Percentiles rank a stretch among this genome's conserved stretches.
Conservation (phyloP, 2,888 invertebrate species). For the Drosophila rellima region DNA sequence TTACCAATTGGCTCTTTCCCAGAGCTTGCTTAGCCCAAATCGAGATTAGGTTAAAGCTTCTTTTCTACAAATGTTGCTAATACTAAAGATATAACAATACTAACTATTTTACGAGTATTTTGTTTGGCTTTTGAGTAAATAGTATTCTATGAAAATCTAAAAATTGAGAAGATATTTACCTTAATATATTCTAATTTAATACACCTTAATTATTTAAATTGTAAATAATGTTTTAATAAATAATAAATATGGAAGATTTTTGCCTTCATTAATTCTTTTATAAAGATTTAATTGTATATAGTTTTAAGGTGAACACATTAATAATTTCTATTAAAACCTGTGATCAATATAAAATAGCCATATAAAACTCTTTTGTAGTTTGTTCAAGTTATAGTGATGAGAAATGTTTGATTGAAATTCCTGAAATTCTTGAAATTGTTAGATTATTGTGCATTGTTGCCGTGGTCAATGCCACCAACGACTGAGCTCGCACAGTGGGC, state of each 20-base stretch:
- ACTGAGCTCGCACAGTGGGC: background rate
- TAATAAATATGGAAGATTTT: no score
- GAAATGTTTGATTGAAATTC: background rate
- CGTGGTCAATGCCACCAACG: conserved; percentile 4
- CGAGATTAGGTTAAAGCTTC: no score
- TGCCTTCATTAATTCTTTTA: no score
- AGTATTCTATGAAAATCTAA: no score
- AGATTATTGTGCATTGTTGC: background rate
- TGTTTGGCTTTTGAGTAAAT: no score
- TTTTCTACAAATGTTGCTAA: background rate
- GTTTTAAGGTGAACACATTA: background rate
- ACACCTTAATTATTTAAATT: no score
- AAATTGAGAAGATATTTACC: no score
- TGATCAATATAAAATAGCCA: background rate
- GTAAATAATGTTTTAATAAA: no score
- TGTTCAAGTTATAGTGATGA: background rate
- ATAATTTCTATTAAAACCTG: background rate
- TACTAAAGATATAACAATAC: background rate
- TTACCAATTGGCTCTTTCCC: conserved; percentile 3
- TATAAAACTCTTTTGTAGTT: background rate
- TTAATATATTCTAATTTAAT: no score
- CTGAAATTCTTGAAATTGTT: background rate
- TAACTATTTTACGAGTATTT: no score
- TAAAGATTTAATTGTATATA: background rate
- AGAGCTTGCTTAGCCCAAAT: background rate